phyloP scores from a whole-genome alignment of 2,113 vertebrate genomes.

The Leuciscus idus region DNA sequence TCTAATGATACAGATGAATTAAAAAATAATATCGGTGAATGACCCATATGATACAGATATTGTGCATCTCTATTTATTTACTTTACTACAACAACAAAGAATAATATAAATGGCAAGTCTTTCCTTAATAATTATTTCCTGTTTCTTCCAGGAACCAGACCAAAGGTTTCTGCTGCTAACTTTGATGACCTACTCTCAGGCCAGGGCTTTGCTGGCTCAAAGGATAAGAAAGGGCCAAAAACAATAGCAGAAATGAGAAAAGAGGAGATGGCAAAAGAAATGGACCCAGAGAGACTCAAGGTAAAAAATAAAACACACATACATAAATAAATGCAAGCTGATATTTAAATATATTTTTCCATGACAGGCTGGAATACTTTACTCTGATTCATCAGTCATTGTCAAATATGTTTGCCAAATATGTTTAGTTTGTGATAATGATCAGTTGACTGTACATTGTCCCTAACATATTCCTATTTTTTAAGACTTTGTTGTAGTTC shows the following conservation, averaged over 20 bases:
- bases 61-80: background rate
- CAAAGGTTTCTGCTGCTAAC: slow-evolving; percentile 83
- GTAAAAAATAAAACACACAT: slow-evolving; percentile 64
- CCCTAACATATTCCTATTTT: background rate
- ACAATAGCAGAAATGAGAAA: slow-evolving; percentile 99
- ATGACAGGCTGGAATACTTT: background rate
- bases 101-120: background rate
- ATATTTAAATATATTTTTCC: background rate
- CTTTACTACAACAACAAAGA: background rate
- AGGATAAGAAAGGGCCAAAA: slow-evolving; percentile 92
- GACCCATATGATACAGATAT: background rate
- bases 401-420: too few species aligned
- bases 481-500: background rate
- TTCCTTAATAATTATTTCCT: background rate
- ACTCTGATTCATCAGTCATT: background rate
- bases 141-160: slow-evolving; percentile 83
- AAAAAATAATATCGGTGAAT: background rate
- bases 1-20: background rate
- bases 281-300: slow-evolving; percentile 98
- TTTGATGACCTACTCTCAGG: slow-evolving; percentile 95
- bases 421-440: background rate
- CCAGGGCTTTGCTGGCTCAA: slow-evolving; percentile 94
- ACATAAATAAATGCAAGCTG: background rate
- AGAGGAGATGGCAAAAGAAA: slow-evolving; percentile 99
- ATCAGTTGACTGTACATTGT: background rate